Evolutionary conservation across 2,888 invertebrate genomes (phyloP).

Genomic region (Alentia gelatinosa): DNA sequence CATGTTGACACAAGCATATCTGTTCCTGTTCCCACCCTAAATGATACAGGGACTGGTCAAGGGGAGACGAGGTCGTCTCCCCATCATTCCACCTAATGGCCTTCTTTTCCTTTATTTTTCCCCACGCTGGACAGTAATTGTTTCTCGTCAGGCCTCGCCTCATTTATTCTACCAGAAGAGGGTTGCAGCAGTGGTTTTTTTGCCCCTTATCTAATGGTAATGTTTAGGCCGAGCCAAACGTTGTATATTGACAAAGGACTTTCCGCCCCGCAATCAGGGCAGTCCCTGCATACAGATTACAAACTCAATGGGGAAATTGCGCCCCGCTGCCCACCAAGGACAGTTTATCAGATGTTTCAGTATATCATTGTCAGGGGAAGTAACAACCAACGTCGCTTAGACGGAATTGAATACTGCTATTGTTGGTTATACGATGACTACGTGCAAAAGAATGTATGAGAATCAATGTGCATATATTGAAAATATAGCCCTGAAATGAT

Average conservation of each 20-base stretch:
- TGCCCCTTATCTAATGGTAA: not conserved
- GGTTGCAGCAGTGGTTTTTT: not conserved
- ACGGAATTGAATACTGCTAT: too few species aligned
- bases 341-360: not conserved
- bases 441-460: too few species aligned
- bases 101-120: not conserved
- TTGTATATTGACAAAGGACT: not conserved
- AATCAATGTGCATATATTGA: too few species aligned
- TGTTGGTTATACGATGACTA: too few species aligned
- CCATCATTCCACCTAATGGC: constrained; percentile 34
- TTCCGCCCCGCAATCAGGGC: not conserved
- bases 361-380: not conserved
- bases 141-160: not conserved
- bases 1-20: constrained; percentile 40
- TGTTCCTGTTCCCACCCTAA: constrained; percentile 25
- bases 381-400: too few species aligned
- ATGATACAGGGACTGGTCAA: not conserved
- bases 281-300: not conserved
- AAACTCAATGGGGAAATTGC: not conserved
- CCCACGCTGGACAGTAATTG: not conserved
- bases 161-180: not conserved
- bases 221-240: not conserved
- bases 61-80: not conserved
- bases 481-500: too few species aligned
- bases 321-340: not conserved